Base-by-base conservation (phyloP, 2,113 vertebrate genomes). In the Petroica traversi region DNA sequence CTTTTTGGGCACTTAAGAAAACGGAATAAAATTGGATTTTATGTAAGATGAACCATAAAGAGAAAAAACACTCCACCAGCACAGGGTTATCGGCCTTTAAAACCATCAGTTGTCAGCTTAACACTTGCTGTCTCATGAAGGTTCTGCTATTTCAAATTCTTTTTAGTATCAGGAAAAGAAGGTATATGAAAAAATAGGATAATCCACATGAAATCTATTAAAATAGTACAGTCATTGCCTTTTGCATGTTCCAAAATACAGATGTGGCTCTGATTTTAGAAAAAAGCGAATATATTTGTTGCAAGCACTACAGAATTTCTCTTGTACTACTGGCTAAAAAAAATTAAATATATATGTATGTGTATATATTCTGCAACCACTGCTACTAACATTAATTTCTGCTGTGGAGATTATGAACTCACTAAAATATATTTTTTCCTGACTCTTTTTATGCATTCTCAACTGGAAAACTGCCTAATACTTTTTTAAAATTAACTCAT, bases 21-120 rank as follows among this genome's bases (percentile, higher is more conserved):
- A 93, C 88, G 17, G 80, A 95, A 40, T 88, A 94, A 95, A 67
- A 98, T 92, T 96, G 90, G 75, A 84, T 91, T 95, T 54, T 94
- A 88, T 95, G 80, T 75, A 93, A 93, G 89, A 82, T 80, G 55
- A 88, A 80, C 54, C 48, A 85, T 89, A 91, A 95, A 96, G 71
- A 14, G 84, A 89, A 59, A 69, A 84, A 17, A 4, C n/a, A 48
- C 31, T 64, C 22, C 5, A 31, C 11, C 12, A 80, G 46, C 43
- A 74, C 62, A 54, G 45, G 38, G 68, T 92, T 95, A 73, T 88
- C 78, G 1, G 38, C 45, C 81, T 96, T 74, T 55, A 95, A 94
- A 89, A 67, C 1, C 8, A 45, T 66, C 63, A 58, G 93, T 34
- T 85, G 52, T 88, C 51, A 59, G 33, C 88, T 95, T 91, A 91